phyloP scores from a whole-genome alignment of 2,888 invertebrate genomes.

The Coenonympha arcania region DNA sequence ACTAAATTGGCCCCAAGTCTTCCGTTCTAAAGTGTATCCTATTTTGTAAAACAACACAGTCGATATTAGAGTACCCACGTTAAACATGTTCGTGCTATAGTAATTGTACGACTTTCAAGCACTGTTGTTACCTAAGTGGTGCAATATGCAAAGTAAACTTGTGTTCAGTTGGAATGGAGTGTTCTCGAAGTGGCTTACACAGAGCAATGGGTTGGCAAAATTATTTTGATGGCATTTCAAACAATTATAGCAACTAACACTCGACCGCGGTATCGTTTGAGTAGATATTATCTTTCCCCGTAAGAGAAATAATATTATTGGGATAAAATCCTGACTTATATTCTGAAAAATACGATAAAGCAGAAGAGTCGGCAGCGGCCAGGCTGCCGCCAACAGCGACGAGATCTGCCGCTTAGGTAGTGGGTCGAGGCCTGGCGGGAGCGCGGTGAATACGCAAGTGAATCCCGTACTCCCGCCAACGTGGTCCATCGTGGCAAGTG shows the following conservation, averaged over 20 bases:
- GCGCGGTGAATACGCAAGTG: too few species aligned
- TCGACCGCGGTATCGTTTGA: too few species aligned
- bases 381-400: too few species aligned
- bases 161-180: neutral
- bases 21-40: slow-evolving; percentile 4
- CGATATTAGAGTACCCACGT: neutral
- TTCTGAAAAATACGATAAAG: too few species aligned
- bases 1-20: slow-evolving; percentile 15
- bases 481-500: too few species aligned
- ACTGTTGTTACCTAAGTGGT: slow-evolving; percentile 17
- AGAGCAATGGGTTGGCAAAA: neutral
- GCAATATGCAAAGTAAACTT: slow-evolving; percentile 21
- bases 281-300: too few species aligned
- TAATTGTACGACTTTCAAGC: slow-evolving; percentile 17
- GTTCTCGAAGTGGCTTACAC: neutral
- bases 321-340: too few species aligned
- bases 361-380: too few species aligned
- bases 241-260: neutral
- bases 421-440: too few species aligned
- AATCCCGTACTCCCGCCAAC: too few species aligned
- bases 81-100: neutral
- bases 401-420: too few species aligned
- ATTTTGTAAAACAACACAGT: neutral
- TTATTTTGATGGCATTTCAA: neutral
- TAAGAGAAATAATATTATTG: too few species aligned